These are phyloP conservation scores for Catocala fraxini DNA, from an alignment of 2,888 invertebrate species.

Conservation along the genomic window DNA sequence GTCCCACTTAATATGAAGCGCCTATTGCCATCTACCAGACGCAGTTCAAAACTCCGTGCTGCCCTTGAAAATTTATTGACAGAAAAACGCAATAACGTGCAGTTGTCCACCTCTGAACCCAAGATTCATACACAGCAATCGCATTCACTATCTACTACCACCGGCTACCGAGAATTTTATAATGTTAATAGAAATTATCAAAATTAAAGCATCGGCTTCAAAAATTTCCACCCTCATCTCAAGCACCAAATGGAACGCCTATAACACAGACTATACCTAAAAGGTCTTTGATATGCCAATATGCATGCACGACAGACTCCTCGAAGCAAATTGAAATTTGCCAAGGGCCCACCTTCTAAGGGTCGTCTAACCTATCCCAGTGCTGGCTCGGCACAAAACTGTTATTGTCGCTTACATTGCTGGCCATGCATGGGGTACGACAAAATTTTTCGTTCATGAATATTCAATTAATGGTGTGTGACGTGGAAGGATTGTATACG, in stretches of 20 bases:
- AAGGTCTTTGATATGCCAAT: slow-evolving; percentile 69
- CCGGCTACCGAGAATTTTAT: no score
- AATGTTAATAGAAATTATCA: no score
- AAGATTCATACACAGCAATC: no score
- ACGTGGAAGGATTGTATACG: neutral
- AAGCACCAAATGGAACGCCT: slow-evolving; percentile 4
- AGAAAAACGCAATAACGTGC: no score
- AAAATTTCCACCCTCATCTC: no score
- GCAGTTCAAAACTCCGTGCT: no score
- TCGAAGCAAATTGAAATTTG: slow-evolving; percentile 72
- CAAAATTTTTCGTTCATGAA: slow-evolving; percentile 29
- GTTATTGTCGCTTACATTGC: slow-evolving; percentile 46
- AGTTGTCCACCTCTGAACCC: no score
- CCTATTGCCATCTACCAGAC: no score
- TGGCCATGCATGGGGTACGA: slow-evolving; percentile 20
- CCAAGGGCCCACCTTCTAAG: slow-evolving; percentile 45
- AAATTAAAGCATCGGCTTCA: no score
- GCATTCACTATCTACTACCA: no score
- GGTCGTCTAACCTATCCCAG: slow-evolving; percentile 36
- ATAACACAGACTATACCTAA: slow-evolving; percentile 26
- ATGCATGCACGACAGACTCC: slow-evolving; percentile 66
- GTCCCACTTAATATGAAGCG: no score
- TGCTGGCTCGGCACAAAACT: slow-evolving; percentile 46
- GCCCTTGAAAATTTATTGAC: no score
- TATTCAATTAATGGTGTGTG: slow-evolving; percentile 20